Conservation (phyloP, 2,113 vertebrate species). For the Odobenus rosmarus region DNA sequence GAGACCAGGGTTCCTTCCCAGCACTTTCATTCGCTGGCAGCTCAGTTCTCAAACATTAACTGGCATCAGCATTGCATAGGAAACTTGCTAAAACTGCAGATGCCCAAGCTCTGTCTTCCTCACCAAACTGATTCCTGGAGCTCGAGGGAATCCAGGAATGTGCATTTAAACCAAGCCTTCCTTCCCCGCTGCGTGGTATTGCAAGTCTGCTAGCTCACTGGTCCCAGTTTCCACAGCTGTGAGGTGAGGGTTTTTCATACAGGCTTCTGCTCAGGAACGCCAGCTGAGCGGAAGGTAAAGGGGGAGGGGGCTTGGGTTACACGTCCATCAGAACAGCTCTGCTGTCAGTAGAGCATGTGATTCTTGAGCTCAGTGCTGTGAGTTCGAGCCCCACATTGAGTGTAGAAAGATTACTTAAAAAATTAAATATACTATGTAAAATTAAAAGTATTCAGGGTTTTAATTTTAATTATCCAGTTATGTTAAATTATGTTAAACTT, state of each 20-base stretch:
- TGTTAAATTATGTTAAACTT: not conserved
- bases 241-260: not conserved
- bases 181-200: not conserved
- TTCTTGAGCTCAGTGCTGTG: not conserved
- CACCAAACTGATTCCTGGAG: not conserved
- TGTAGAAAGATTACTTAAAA: not conserved
- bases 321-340: not conserved
- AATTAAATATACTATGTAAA: not conserved
- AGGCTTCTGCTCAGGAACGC: not conserved
- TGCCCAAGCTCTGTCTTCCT: not conserved
- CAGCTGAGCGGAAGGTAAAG: not conserved
- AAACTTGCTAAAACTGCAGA: conserved; percentile 4
- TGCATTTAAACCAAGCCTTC: not conserved
- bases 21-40: not conserved
- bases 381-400: not conserved
- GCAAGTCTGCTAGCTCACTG: not conserved
- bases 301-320: not conserved
- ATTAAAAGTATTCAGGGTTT: not conserved
- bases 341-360: not conserved
- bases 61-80: not conserved
- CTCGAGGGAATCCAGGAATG: not conserved
- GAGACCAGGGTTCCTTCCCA: not conserved
- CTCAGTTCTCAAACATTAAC: not conserved
- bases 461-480: not conserved
- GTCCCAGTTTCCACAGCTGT: not conserved